phyloP scores from a whole-genome alignment of 2,113 vertebrate genomes.

The Gadus chalcogrammus region DNA sequence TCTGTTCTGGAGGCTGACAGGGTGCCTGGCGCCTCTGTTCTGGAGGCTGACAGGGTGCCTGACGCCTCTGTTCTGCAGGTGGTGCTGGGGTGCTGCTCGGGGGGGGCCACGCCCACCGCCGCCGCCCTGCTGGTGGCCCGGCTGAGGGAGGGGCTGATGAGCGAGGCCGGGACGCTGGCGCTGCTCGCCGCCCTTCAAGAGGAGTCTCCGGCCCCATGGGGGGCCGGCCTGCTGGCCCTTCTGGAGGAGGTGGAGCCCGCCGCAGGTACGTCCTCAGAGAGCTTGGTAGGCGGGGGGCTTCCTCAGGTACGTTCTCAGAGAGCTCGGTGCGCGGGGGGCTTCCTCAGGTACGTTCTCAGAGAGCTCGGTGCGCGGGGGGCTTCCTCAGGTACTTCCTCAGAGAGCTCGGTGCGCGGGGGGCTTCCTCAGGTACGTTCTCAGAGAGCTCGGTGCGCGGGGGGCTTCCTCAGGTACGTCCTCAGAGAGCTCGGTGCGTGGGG shows the following conservation, averaged over 20 bases:
- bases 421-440: background rate
- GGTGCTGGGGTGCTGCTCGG: constrained; percentile 73
- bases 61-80: constrained; percentile 60
- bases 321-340: too few relatives aligned
- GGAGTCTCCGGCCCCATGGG: constrained; percentile 21
- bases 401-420: too few relatives aligned
- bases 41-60: constrained; percentile 51
- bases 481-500: too few relatives aligned
- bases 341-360: too few relatives aligned
- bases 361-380: too few relatives aligned
- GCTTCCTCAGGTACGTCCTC: background rate
- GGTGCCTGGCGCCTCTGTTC: background rate
- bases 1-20: constrained; percentile 51
- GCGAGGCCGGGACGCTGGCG: constrained; percentile 65
- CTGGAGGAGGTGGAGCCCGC: constrained; percentile 50
- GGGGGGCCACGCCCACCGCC: constrained; percentile 59
- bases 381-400: too few relatives aligned
- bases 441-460: too few relatives aligned
- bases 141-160: constrained; percentile 66
- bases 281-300: too few relatives aligned
- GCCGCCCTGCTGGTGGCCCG: constrained; percentile 65
- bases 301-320: too few relatives aligned
- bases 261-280: background rate
- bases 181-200: constrained; percentile 68
- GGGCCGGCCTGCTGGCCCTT: constrained; percentile 64